A percentile compares a stretch with the other conserved stretches of the same genome.
Conservation (phyloP, 2,888 invertebrate species). For the Tetragonisca angustula region DNA sequence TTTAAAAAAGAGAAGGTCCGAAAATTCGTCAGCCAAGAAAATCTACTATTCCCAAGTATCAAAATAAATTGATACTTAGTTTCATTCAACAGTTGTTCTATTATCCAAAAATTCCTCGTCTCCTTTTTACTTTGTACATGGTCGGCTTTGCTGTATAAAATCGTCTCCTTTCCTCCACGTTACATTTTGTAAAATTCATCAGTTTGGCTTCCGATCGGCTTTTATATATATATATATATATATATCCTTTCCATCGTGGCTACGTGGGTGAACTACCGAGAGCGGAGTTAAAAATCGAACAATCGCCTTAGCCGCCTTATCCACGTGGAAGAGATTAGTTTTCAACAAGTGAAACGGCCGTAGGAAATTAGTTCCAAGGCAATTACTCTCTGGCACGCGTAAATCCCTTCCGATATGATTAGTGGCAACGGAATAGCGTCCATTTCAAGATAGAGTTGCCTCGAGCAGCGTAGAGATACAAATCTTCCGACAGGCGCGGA, state of each 20-base stretch:
- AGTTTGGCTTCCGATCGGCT: too few species aligned
- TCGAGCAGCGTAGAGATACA: slow-evolving; percentile 49
- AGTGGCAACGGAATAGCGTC: slow-evolving; percentile 44
- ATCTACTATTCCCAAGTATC: too few species aligned
- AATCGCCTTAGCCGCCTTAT: background rate
- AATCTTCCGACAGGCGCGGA: slow-evolving; percentile 46
- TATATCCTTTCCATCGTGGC: background rate
- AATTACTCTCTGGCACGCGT: slow-evolving; percentile 49
- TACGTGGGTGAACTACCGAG: background rate
- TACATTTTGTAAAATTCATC: background rate
- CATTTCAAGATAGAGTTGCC: slow-evolving; percentile 52
- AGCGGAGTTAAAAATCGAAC: background rate
- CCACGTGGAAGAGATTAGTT: slow-evolving; percentile 1
- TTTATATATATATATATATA: too few species aligned
- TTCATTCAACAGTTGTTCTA: too few species aligned
- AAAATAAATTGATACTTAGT: too few species aligned
- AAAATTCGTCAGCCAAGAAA: too few species aligned
- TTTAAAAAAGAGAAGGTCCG: too few species aligned
- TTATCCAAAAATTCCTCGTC: too few species aligned
- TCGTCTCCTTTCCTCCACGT: background rate
- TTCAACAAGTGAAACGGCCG: slow-evolving; percentile 9
- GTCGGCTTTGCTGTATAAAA: too few species aligned
- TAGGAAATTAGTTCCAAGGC: slow-evolving; percentile 52
- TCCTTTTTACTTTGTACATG: too few species aligned
- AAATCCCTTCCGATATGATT: slow-evolving; percentile 61